Evolutionary conservation across 2,888 invertebrate genomes (phyloP).

Genomic region (Julus scandinavius): DNA sequence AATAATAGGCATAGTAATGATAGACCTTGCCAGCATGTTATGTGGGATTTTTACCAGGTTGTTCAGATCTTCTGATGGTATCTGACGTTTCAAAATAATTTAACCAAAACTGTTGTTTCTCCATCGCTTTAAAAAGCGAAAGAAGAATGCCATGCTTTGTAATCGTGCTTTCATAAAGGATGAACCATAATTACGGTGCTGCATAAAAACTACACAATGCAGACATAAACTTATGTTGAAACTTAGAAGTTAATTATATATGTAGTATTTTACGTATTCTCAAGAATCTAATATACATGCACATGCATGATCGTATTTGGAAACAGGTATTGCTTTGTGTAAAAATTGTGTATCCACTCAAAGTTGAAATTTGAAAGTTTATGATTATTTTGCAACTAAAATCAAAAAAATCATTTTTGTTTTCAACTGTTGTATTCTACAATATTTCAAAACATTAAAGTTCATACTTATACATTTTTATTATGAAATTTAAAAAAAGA

Average conservation of each 20-base stretch:
- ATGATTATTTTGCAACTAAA: no score
- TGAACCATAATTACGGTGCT: background rate
- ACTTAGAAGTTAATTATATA: background rate
- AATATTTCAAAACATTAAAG: no score
- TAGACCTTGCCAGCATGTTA: slow-evolving; percentile 8
- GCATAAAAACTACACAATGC: background rate
- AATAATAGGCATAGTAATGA: slow-evolving; percentile 22
- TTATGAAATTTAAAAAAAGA: no score
- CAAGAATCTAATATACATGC: background rate
- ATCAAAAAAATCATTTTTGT: no score
- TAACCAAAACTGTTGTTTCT: background rate
- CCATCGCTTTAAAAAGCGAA: background rate
- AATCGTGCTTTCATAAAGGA: background rate
- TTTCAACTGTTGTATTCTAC: no score
- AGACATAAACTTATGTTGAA: background rate
- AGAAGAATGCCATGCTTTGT: slow-evolving; percentile 15
- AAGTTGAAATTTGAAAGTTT: no score
- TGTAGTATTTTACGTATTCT: background rate
- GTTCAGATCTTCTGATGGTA: background rate
- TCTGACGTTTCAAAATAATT: background rate
- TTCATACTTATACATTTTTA: no score
- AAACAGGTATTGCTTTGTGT: background rate
- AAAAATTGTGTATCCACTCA: background rate
- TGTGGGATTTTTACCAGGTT: slow-evolving; percentile 5
- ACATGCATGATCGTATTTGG: background rate